phyloP scores from a whole-genome alignment of 1,140 invertebrate species.

The Pseudomyrmex concolor region DNA sequence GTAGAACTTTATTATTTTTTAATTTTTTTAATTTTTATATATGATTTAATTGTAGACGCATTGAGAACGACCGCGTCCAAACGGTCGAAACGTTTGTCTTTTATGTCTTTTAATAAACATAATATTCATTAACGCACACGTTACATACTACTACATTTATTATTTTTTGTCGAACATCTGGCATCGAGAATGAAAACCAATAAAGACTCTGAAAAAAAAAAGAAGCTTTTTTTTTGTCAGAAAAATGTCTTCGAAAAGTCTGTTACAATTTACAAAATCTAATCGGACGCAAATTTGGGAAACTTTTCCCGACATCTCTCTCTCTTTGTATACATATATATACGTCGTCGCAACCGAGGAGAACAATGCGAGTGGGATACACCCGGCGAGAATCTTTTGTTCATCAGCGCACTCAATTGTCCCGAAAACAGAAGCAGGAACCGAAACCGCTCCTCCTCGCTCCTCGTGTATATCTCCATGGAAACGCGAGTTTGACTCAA shows the following conservation, averaged over 20 bases:
- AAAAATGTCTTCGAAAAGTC: background rate
- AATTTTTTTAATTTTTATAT: no score
- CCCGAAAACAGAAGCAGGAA: conserved; percentile 40
- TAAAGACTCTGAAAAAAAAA: no score
- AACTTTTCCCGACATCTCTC: conserved; percentile 5
- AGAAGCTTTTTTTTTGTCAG: background rate
- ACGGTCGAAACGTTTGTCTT: no score
- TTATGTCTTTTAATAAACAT: no score
- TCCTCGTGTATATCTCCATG: conserved; percentile 24
- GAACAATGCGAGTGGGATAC: conserved; percentile 5
- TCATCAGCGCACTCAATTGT: conserved; percentile 53
- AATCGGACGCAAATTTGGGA: background rate
- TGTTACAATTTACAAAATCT: background rate
- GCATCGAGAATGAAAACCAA: no score
- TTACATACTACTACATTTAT: no score
- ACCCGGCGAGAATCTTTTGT: conserved; percentile 44
- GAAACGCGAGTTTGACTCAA: conserved; percentile 46
- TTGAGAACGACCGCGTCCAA: no score
- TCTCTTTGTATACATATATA: no score
- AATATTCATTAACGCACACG: no score
- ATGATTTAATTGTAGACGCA: no score
- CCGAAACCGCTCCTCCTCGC: conserved; percentile 19
- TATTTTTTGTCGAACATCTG: no score
- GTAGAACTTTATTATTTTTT: no score
- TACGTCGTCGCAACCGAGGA: background rate